Evolutionary conservation across 2,113 vertebrate species (phyloP).

Genomic region (Lophotis ruficrista): DNA sequence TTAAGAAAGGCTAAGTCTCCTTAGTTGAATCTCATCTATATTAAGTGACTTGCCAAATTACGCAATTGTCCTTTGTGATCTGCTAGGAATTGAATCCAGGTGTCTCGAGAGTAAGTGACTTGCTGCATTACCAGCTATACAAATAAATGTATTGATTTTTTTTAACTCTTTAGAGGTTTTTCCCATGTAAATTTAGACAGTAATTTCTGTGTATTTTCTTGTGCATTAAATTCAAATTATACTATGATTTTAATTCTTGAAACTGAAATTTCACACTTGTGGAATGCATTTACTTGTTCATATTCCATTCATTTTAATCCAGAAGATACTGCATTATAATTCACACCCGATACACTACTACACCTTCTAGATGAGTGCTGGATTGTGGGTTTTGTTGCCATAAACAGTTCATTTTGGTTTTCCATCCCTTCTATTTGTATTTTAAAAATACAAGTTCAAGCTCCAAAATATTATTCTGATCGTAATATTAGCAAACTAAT

Average conservation of each 20-base stretch:
- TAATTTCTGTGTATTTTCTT: not conserved
- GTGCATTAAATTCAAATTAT: constrained; percentile 16
- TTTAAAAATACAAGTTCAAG: not conserved
- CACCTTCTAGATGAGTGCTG: not conserved
- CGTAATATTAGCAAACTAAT: not conserved
- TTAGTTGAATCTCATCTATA: not conserved
- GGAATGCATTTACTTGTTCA: not conserved
- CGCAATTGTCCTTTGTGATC: constrained; percentile 8
- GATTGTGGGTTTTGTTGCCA: not conserved
- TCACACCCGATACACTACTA: not conserved
- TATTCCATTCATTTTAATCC: not conserved
- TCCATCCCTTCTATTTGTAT: not conserved
- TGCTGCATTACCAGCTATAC: not conserved
- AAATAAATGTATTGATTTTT: not conserved
- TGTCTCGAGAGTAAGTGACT: not conserved
- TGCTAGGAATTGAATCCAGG: constrained; percentile 14
- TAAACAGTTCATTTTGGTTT: not conserved
- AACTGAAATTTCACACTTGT: not conserved
- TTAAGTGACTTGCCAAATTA: not conserved
- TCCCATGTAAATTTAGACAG: not conserved
- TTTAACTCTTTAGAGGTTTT: not conserved
- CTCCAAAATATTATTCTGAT: not conserved
- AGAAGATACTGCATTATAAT: not conserved
- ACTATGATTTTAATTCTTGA: not conserved
- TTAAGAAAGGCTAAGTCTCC: not conserved